Evolutionary conservation across 1,140 invertebrate genomes (phyloP).

Genomic region (Zaprionus ghesquierei): DNA sequence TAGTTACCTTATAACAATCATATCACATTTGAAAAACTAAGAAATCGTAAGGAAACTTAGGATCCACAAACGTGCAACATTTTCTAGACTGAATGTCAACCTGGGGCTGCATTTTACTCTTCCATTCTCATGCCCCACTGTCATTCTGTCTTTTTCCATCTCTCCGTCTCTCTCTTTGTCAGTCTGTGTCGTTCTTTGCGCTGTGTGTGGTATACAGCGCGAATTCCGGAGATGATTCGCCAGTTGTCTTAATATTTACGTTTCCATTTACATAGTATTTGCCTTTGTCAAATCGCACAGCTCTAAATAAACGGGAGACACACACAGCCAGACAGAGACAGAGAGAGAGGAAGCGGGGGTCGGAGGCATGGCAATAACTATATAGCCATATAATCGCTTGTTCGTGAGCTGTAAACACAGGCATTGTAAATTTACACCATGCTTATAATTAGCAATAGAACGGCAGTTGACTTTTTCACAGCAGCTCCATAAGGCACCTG

Average conservation of each 20-base stretch:
- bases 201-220: conserved; percentile 12
- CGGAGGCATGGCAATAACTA: conserved; percentile 45
- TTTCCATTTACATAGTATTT: conserved; percentile 19
- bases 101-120: background rate
- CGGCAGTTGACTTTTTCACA: conserved; percentile 69
- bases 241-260: conserved; percentile 52
- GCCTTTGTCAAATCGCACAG: conserved; percentile 56
- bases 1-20: no score
- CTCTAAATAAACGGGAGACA: conserved; percentile 23
- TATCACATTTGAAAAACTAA: background rate
- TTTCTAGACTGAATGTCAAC: background rate
- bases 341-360: background rate
- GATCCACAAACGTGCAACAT: background rate
- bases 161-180: background rate
- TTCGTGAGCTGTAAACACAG: conserved; percentile 74
- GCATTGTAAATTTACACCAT: conserved; percentile 74
- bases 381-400: conserved; percentile 72
- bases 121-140: background rate
- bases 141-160: background rate
- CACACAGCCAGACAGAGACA: background rate
- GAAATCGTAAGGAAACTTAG: background rate
- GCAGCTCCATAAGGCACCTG: background rate
- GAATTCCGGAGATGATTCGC: conserved; percentile 37
- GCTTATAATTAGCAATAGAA: conserved; percentile 78
- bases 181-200: background rate